phyloP scores from a whole-genome alignment of 1,140 invertebrate species.

The Ips typographus region DNA sequence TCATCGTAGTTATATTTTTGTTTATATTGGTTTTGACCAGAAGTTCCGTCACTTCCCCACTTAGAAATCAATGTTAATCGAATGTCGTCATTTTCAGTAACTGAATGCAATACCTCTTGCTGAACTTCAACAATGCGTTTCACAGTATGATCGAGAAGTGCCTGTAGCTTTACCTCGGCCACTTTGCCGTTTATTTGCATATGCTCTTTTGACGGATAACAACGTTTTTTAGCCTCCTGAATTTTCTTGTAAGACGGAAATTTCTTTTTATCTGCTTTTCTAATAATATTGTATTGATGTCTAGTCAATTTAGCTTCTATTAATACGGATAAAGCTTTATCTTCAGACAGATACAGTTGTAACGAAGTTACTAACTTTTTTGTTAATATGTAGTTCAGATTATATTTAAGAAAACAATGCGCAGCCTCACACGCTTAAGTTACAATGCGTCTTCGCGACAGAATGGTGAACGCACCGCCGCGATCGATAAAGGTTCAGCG shows the following conservation, averaged over 20 bases:
- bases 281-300: conserved; percentile 14
- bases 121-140: background rate
- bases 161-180: conserved; percentile 6
- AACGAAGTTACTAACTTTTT: no score
- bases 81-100: background rate
- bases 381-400: no score
- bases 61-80: background rate
- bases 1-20: background rate
- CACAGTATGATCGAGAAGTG: conserved; percentile 7
- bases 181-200: background rate
- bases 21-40: background rate
- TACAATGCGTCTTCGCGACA: no score
- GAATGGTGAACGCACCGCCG: no score
- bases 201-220: conserved; percentile 1
- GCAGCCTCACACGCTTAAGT: no score
- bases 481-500: no score
- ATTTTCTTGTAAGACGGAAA: conserved; percentile 18
- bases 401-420: no score
- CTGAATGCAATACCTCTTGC: no score
- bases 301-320: conserved; percentile 10
- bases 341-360: background rate
- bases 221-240: conserved; percentile 8
- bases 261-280: background rate
- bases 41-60: background rate
- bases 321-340: background rate